These are phyloP conservation scores for Naja naja DNA, from an alignment of 2,113 vertebrate species.

Conservation along the genomic window DNA sequence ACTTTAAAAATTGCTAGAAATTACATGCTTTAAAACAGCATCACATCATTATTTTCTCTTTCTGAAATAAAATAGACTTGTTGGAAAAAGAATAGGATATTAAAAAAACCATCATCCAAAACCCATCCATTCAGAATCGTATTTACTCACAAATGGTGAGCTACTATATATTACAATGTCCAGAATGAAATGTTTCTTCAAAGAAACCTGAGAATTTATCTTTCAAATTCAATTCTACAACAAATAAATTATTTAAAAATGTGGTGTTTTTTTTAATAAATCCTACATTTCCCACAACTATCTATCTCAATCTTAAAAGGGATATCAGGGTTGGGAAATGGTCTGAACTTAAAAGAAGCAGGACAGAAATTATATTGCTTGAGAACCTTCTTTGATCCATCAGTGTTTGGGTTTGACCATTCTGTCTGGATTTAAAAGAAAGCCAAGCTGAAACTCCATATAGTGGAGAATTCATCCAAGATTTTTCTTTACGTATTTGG, in stretches of 20 bases:
- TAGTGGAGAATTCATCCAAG: background rate
- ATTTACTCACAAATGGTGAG: background rate
- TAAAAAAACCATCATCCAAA: background rate
- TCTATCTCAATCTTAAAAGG: background rate
- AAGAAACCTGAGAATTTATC: background rate
- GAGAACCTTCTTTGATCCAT: background rate
- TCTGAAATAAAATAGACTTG: background rate
- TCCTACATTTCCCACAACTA: background rate
- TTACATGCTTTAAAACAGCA: background rate
- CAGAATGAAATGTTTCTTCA: background rate
- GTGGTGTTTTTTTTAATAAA: background rate
- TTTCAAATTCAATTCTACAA: background rate
- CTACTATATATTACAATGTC: background rate
- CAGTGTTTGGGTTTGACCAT: background rate
- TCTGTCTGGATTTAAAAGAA: background rate
- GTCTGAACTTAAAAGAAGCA: background rate
- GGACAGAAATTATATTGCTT: background rate
- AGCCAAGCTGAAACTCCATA: background rate
- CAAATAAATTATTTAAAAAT: background rate
- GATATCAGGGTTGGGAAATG: background rate
- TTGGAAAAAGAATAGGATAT: background rate
- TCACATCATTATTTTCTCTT: background rate
- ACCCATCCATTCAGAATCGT: background rate
- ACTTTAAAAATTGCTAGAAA: background rate
- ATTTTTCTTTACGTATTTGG: background rate